Conservation (phyloP, 2,113 vertebrate genomes). For the Centropus unirufus region DNA sequence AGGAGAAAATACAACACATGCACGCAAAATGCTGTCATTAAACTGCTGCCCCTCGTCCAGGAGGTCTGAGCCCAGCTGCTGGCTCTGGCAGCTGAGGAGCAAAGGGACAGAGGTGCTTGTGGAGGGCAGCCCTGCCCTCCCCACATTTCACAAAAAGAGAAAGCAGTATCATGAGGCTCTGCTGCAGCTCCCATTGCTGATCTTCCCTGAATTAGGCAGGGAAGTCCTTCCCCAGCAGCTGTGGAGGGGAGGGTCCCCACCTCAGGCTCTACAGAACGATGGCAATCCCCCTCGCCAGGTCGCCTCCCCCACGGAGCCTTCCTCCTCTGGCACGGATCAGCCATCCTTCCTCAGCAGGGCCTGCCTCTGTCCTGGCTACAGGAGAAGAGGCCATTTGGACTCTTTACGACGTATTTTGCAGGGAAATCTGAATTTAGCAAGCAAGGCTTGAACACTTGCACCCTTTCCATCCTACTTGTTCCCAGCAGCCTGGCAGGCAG, state of each 20-base stretch:
- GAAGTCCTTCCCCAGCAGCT: background rate
- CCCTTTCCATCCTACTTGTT: background rate
- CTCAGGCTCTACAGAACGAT: background rate
- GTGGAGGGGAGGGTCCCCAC: fast-evolving
- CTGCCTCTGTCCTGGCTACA: background rate
- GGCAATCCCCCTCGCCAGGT: fast-evolving
- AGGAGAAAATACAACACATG: background rate
- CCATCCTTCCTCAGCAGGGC: fast-evolving
- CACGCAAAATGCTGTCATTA: background rate
- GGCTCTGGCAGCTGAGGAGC: background rate
- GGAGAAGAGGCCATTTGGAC: background rate
- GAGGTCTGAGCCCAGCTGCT: background rate
- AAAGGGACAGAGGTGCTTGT: background rate
- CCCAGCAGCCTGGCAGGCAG: background rate
- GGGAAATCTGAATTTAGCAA: background rate
- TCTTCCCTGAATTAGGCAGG: background rate
- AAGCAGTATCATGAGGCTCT: fast-evolving
- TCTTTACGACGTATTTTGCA: background rate
- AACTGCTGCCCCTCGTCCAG: background rate
- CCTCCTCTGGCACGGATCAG: fast-evolving
- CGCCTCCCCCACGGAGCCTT: background rate
- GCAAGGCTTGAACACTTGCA: background rate
- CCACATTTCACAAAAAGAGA: too few species aligned
- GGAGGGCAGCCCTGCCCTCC: fast-evolving
- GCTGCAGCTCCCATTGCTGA: background rate